Conservation (phyloP, 2,888 invertebrate species). For the Ectemnius continuus region DNA sequence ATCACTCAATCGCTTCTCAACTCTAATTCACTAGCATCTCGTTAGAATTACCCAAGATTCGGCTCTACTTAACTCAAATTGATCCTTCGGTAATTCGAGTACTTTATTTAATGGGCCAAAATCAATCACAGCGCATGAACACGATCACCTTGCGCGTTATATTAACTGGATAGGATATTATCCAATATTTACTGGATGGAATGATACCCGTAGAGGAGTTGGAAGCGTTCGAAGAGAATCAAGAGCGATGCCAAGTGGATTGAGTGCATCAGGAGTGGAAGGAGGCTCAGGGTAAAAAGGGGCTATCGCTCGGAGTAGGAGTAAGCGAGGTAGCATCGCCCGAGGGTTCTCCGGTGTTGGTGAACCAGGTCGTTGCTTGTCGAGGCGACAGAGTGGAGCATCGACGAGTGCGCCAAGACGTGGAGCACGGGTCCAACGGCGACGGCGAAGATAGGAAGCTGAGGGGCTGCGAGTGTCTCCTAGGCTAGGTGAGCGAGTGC, state of each 20-base stretch:
- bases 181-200: too few species aligned
- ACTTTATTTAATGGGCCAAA: too few species aligned
- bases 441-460: slow-evolving; percentile 35
- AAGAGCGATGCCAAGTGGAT: slow-evolving; percentile 1
- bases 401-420: slow-evolving; percentile 48
- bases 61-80: too few species aligned
- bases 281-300: slow-evolving; percentile 46
- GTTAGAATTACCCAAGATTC: too few species aligned
- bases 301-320: slow-evolving; percentile 51
- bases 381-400: slow-evolving; percentile 50
- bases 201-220: too few species aligned
- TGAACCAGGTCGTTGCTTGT: slow-evolving; percentile 69
- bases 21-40: too few species aligned
- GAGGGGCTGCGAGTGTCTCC: slow-evolving; percentile 25
- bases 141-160: too few species aligned
- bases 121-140: too few species aligned
- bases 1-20: neutral
- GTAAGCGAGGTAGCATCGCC: slow-evolving; percentile 71
- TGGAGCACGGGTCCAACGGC: slow-evolving; percentile 34
- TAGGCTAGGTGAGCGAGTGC: slow-evolving; percentile 61
- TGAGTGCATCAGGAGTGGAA: neutral
- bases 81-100: too few species aligned
- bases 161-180: too few species aligned
- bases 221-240: too few species aligned
- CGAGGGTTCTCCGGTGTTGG: slow-evolving; percentile 56